Conservation (phyloP, 2,888 invertebrate genomes). For the Tineola bisselliella region DNA sequence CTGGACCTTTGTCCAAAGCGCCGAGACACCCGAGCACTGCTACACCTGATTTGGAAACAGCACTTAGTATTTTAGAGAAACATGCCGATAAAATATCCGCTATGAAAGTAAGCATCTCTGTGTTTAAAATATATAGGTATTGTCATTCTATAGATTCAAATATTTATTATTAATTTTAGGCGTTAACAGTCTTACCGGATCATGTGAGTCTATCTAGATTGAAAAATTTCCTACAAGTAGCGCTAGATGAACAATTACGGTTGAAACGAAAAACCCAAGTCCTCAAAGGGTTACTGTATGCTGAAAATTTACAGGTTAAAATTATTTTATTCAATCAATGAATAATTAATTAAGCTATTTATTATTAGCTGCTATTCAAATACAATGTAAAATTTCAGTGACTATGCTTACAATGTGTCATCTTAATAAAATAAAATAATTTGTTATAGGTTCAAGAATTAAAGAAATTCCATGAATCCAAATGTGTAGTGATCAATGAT, state of each 20-base stretch:
- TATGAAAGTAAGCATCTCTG: no score
- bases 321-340: neutral
- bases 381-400: no score
- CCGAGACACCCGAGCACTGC: conserved; percentile 69
- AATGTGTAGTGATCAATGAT: conserved; percentile 85
- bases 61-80: conserved; percentile 81
- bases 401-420: no score
- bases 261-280: conserved; percentile 79
- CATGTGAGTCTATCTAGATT: conserved; percentile 80
- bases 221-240: conserved; percentile 81
- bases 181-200: conserved; percentile 82
- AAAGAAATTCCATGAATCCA: conserved; percentile 82
- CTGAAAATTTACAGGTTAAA: conserved; percentile 82
- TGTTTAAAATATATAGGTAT: no score
- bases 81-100: conserved; percentile 89
- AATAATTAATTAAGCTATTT: no score
- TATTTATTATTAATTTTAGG: conserved; percentile 42
- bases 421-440: neutral
- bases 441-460: conserved; percentile 74
- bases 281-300: conserved; percentile 82
- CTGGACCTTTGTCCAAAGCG: conserved; percentile 54
- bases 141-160: no score
- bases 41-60: conserved; percentile 80
- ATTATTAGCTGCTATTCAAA: no score
- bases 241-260: conserved; percentile 78